phyloP scores from a whole-genome alignment of 2,113 vertebrate species.

The Ardeotis arabs region DNA sequence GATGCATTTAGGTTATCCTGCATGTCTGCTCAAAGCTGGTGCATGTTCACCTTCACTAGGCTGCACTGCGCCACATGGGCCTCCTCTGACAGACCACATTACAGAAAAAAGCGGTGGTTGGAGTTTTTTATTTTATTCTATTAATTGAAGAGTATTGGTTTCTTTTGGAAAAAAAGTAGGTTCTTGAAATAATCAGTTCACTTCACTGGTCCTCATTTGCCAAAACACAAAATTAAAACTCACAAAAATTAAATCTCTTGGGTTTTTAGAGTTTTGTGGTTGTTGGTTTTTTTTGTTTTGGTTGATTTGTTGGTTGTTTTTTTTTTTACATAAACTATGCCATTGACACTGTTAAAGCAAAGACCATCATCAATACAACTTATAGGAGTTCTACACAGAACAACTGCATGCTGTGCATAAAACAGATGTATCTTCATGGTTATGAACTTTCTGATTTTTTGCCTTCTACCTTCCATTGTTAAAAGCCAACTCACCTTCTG shows the following conservation, averaged over 20 bases:
- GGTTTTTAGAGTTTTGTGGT: not conserved
- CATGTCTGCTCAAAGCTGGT: not conserved
- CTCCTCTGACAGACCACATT: fast-evolving
- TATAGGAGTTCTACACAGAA: not conserved
- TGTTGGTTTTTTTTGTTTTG: not conserved
- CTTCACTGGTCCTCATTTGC: not conserved
- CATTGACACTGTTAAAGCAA: not conserved
- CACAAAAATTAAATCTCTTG: not conserved
- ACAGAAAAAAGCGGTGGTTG: not conserved
- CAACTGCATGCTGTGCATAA: not conserved
- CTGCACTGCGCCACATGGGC: not conserved
- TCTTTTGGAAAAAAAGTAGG: not conserved
- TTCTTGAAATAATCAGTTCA: not conserved
- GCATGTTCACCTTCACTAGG: not conserved
- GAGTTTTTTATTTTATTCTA: not conserved
- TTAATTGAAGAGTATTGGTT: not conserved
- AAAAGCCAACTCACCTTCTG: not conserved
- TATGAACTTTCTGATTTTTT: not conserved
- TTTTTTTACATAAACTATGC: not conserved
- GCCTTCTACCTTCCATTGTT: not conserved
- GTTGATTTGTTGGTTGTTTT: not conserved
- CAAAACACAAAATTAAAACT: not conserved
- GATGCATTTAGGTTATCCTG: no score
- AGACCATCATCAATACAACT: not conserved
- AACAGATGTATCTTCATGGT: not conserved